Conservation (phyloP, 1,140 invertebrate genomes). For the Drosophila auraria region DNA sequence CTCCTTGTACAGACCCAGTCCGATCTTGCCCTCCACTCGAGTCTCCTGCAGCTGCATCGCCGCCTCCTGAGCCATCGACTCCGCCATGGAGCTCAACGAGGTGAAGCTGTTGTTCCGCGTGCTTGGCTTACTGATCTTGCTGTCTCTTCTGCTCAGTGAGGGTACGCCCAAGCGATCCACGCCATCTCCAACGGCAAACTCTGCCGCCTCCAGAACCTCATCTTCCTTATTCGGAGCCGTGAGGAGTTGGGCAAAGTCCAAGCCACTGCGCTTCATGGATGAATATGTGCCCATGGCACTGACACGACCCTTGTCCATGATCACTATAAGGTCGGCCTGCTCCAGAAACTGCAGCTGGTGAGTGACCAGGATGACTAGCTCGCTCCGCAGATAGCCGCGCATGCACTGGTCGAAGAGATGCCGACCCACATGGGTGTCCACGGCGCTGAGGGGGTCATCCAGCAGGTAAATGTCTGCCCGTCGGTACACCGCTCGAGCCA, state of each 20-base stretch:
- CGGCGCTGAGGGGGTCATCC: constrained; percentile 94
- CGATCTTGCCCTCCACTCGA: constrained; percentile 64
- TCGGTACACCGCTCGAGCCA: constrained; percentile 89
- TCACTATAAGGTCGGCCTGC: constrained; percentile 89
- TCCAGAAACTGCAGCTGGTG: constrained; percentile 93
- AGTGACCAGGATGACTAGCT: constrained; percentile 91
- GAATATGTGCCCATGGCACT: constrained; percentile 88
- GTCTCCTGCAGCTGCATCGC: constrained; percentile 47
- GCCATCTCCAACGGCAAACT: constrained; percentile 45
- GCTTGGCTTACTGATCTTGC: constrained; percentile 36
- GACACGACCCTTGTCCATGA: constrained; percentile 89
- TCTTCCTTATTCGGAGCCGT: constrained; percentile 57
- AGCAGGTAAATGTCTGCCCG: constrained; percentile 93
- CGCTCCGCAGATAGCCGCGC: constrained; percentile 84
- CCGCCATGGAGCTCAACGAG: constrained; percentile 59
- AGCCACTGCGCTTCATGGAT: constrained; percentile 87
- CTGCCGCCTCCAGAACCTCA: constrained; percentile 35
- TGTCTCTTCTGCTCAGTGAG: constrained; percentile 55
- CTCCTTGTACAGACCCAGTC: constrained; percentile 60
- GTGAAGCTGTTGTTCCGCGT: constrained; percentile 61
- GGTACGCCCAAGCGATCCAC: constrained; percentile 53
- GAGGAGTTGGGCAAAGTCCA: constrained; percentile 87
- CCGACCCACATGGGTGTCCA: constrained; percentile 90
- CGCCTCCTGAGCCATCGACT: constrained; percentile 55
- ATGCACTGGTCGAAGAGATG: constrained; percentile 90